Conservation (phyloP, 2,888 invertebrate genomes). For the Drosophila cognata region DNA sequence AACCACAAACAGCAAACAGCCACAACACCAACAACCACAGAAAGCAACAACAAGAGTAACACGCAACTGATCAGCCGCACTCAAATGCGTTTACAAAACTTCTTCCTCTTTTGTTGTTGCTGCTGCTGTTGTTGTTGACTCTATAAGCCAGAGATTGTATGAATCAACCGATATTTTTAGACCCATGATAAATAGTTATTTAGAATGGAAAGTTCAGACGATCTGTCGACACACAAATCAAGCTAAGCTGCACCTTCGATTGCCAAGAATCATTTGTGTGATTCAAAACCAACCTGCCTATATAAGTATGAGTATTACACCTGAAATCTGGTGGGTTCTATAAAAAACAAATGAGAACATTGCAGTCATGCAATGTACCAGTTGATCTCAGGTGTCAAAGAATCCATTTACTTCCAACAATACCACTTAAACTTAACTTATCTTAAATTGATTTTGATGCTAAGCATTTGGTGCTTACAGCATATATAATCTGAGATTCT, state of each 20-base stretch:
- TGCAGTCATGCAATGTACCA: not conserved
- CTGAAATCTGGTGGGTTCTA: not conserved
- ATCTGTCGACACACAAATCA: conserved; percentile 36
- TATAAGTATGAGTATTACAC: not conserved
- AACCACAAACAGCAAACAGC: conserved; percentile 21
- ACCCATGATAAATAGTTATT: conserved; percentile 37
- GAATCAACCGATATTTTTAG: conserved; percentile 71
- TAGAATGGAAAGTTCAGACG: conserved; percentile 69
- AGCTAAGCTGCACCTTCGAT: not conserved
- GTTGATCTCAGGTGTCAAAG: not conserved
- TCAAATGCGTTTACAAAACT: conserved; percentile 69
- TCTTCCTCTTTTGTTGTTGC: conserved; percentile 28
- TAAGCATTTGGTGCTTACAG: not conserved
- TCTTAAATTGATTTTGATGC: not conserved
- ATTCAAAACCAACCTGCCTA: not conserved
- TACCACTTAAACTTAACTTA: no score
- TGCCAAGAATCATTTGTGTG: not conserved
- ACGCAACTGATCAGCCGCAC: conserved; percentile 33
- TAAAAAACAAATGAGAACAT: not conserved
- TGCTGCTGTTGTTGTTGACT: conserved; percentile 29
- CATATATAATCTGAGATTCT: not conserved
- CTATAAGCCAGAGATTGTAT: conserved; percentile 25
- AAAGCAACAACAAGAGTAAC: conserved; percentile 14
- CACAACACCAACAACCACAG: conserved; percentile 9
- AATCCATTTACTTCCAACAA: not conserved